A percentile compares a stretch with the other conserved stretches of the same genome.
phyloP scores from a whole-genome alignment of 2,888 invertebrate genomes.

The Leptinotarsa juncta region DNA sequence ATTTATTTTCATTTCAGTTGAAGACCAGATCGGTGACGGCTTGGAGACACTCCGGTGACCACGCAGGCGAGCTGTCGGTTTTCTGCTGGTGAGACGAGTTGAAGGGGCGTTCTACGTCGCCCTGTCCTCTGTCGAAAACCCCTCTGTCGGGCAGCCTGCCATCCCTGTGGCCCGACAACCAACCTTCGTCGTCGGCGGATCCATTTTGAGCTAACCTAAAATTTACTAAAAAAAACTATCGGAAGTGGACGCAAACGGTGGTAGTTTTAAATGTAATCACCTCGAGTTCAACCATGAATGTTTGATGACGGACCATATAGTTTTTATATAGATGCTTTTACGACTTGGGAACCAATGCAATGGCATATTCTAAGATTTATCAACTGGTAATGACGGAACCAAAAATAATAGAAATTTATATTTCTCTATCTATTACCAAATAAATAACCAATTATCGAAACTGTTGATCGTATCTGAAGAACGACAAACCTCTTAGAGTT shows the following conservation, averaged over 20 bases:
- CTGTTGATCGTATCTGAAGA: neutral
- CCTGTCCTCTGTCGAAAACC: constrained; percentile 50
- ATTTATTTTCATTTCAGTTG: constrained; percentile 69
- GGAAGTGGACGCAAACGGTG: constrained; percentile 17
- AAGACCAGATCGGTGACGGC: constrained; percentile 81
- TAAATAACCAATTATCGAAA: constrained; percentile 11
- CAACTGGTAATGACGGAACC: constrained; percentile 15
- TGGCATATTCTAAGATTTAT: constrained; percentile 11
- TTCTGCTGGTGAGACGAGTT: constrained; percentile 80
- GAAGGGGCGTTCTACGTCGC: constrained; percentile 60
- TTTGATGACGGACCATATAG: constrained; percentile 27
- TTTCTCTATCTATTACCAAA: constrained; percentile 20
- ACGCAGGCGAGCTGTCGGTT: constrained; percentile 81
- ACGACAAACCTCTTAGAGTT: neutral
- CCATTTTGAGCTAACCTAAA: constrained; percentile 37
- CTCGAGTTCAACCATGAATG: constrained; percentile 47
- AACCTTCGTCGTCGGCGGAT: constrained; percentile 43
- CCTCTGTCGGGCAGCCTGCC: constrained; percentile 52
- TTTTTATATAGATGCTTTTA: constrained; percentile 33
- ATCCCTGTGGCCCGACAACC: constrained; percentile 49
- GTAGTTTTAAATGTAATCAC: constrained; percentile 47
- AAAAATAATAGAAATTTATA: constrained; percentile 15
- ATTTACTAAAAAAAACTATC: constrained; percentile 24
- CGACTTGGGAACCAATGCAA: constrained; percentile 27
- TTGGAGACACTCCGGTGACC: constrained; percentile 78